phyloP scores from a whole-genome alignment of 2,888 invertebrate genomes.

The Drosophila lutescens region DNA sequence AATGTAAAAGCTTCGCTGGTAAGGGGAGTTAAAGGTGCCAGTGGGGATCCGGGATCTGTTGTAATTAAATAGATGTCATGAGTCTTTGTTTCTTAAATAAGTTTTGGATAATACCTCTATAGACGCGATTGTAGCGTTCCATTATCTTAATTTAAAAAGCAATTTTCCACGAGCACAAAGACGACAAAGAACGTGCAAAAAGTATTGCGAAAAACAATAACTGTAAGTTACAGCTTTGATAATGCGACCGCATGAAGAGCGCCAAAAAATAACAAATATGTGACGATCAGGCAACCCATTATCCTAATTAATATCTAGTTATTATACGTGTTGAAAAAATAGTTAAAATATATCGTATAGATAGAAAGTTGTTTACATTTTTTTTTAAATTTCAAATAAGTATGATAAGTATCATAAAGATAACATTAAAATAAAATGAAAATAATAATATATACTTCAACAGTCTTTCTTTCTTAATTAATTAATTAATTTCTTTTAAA shows the following conservation, averaged over 20 bases:
- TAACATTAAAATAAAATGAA: neutral
- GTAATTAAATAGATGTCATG: too few relatives aligned
- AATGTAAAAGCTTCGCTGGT: conserved; percentile 61
- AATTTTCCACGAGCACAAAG: conserved; percentile 12
- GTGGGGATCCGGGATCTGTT: conserved; percentile 71
- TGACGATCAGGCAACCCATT: neutral
- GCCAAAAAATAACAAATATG: neutral
- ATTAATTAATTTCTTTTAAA: neutral
- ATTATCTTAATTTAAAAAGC: conserved; percentile 17
- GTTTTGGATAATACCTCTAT: conserved; percentile 53
- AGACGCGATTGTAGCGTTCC: conserved; percentile 67
- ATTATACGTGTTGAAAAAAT: neutral
- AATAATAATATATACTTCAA: neutral
- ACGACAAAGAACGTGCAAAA: conserved; percentile 14
- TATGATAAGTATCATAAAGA: too few relatives aligned
- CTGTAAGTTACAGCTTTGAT: conserved; percentile 16
- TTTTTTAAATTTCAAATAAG: too few relatives aligned
- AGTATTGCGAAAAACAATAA: conserved; percentile 7
- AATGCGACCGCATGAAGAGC: conserved; percentile 15
- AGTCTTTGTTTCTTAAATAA: neutral
- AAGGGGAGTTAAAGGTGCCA: conserved; percentile 71
- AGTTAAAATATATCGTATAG: neutral
- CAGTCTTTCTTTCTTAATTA: neutral
- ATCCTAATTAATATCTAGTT: neutral
- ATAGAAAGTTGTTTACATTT: too few relatives aligned